A percentile compares a stretch with the other conserved stretches of the same genome.
Evolutionary conservation across 2,113 vertebrate genomes (phyloP).

Genomic region (Ivindomyrus marchei): DNA sequence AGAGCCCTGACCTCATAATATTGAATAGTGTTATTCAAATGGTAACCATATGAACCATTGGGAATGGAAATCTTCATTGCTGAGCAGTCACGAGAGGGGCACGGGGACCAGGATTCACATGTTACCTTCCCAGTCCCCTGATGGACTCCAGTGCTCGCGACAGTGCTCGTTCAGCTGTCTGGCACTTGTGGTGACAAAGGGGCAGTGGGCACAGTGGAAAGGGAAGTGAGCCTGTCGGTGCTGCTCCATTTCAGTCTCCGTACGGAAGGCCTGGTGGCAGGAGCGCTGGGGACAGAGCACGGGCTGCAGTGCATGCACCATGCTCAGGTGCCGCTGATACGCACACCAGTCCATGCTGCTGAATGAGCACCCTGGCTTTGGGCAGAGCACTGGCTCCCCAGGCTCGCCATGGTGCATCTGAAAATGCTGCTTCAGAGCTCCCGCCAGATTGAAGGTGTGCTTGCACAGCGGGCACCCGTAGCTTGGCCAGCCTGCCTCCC

Average conservation of each 20-base stretch:
- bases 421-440: slow-evolving; percentile 68
- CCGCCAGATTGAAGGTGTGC: slow-evolving; percentile 47
- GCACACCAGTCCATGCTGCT: slow-evolving; percentile 48
- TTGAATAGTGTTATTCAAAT: not conserved
- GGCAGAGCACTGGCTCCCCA: slow-evolving; percentile 47
- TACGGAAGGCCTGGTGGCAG: slow-evolving; percentile 62
- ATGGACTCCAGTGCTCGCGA: slow-evolving; percentile 29
- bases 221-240: slow-evolving; percentile 65
- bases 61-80: not conserved
- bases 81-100: not conserved
- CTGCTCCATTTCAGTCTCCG: slow-evolving; percentile 61
- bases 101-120: not conserved
- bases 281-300: slow-evolving; percentile 59
- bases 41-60: not conserved
- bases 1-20: not conserved
- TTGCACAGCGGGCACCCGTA: slow-evolving; percentile 60
- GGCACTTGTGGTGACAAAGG: slow-evolving; percentile 60
- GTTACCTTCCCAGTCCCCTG: not conserved
- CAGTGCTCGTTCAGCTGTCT: slow-evolving; percentile 66
- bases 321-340: slow-evolving; percentile 57
- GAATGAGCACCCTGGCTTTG: slow-evolving; percentile 57
- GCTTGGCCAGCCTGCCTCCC: not conserved
- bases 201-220: slow-evolving; percentile 67
- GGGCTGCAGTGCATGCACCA: slow-evolving; percentile 46
- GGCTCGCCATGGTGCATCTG: slow-evolving; percentile 46